These are phyloP conservation scores for Clarias gariepinus DNA, from an alignment of 2,113 vertebrate genomes.

Conservation along the genomic window DNA sequence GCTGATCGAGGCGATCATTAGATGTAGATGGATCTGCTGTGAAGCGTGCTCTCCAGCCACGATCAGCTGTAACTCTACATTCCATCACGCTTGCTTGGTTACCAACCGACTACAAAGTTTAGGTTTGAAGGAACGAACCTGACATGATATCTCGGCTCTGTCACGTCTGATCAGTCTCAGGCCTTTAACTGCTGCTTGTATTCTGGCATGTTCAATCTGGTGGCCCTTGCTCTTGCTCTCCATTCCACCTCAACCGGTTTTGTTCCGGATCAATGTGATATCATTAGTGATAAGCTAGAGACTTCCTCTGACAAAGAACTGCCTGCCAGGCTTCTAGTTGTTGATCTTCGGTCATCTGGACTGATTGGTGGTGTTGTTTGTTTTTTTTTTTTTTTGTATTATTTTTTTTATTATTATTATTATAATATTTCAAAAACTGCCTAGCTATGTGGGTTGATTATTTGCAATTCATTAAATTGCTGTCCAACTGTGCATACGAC, in stretches of 20 bases:
- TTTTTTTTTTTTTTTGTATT: constrained; percentile 39
- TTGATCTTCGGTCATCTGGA: constrained; percentile 24
- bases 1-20: not conserved
- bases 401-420: constrained; percentile 22
- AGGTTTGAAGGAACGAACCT: constrained; percentile 19
- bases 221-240: constrained; percentile 19
- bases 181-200: constrained; percentile 8
- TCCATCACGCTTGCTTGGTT: constrained; percentile 33
- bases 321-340: constrained; percentile 35
- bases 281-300: constrained; percentile 20
- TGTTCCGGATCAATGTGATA: not conserved
- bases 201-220: constrained; percentile 8
- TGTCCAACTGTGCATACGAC: constrained; percentile 39
- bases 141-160: not conserved
- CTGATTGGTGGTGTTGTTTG: constrained; percentile 42
- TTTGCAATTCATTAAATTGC: constrained; percentile 68
- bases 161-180: not conserved
- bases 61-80: constrained; percentile 33
- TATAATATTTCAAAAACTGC: constrained; percentile 36
- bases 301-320: constrained; percentile 41
- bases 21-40: constrained; percentile 20
- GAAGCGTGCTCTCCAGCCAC: not conserved
- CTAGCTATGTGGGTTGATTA: constrained; percentile 52
- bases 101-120: not conserved
- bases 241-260: constrained; percentile 42